Evolutionary conservation across 2,797 vertebrate species (phyloP).

Genomic region (Distichodus sexfasciatus): DNA sequence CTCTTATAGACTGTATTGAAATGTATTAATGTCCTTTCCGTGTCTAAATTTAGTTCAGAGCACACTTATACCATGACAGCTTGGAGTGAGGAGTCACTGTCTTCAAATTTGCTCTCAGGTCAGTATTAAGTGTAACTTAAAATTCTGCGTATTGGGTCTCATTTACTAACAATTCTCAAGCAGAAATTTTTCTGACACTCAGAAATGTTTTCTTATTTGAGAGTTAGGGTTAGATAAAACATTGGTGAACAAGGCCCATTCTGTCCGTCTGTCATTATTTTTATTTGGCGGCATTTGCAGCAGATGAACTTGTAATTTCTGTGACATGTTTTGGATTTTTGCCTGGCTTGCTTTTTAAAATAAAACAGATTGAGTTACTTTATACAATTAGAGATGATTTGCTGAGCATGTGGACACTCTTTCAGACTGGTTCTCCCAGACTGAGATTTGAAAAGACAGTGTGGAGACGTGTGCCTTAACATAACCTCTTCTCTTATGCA

Average conservation of each 20-base stretch:
- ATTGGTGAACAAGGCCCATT: too few relatives aligned
- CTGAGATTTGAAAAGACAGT: neutral
- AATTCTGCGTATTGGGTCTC: too few relatives aligned
- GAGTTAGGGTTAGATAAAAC: too few relatives aligned
- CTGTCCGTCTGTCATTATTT: too few relatives aligned
- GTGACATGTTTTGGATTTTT: constrained; percentile 16
- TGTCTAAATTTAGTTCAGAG: neutral
- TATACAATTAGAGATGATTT: constrained; percentile 29
- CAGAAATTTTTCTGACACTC: too few relatives aligned
- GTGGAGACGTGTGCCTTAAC: neutral
- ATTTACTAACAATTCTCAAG: too few relatives aligned
- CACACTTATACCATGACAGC: neutral
- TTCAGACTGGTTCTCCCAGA: constrained; percentile 8
- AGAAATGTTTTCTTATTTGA: too few relatives aligned
- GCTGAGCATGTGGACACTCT: constrained; percentile 22
- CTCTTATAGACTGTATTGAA: neutral
- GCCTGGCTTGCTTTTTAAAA: constrained; percentile 21
- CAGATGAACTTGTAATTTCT: constrained; percentile 3
- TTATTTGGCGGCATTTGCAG: neutral
- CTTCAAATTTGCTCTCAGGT: too few relatives aligned
- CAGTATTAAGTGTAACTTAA: too few relatives aligned
- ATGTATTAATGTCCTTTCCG: too few relatives aligned
- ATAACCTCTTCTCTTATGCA: constrained; percentile 25
- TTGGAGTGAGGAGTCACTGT: too few relatives aligned
- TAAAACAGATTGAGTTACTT: constrained; percentile 32